Conservation (phyloP, 1,140 invertebrate species). For the Diabrotica virgifera region DNA sequence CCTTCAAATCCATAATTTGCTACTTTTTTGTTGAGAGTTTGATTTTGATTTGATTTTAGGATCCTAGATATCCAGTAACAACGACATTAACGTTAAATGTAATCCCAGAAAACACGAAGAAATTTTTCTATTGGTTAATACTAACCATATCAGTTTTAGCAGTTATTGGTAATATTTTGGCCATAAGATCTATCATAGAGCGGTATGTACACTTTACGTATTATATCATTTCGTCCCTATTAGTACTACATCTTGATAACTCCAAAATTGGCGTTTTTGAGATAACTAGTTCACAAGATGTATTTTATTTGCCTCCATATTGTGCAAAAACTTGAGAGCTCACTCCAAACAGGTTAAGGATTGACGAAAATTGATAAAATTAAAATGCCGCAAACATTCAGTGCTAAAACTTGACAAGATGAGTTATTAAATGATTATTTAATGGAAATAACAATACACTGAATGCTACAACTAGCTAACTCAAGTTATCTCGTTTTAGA, state of each 20-base stretch:
- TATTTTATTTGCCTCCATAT: too few relatives aligned
- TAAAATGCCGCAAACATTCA: too few relatives aligned
- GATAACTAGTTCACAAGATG: too few relatives aligned
- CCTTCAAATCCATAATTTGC: neutral
- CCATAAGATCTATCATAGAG: constrained; percentile 32
- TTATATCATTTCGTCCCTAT: neutral
- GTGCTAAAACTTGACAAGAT: too few relatives aligned
- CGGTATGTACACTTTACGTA: constrained; percentile 27
- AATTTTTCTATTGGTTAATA: constrained; percentile 28
- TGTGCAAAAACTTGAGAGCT: too few relatives aligned
- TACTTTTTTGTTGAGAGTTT: too few relatives aligned
- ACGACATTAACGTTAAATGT: neutral
- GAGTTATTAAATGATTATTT: neutral
- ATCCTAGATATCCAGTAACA: neutral
- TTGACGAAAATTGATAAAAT: too few relatives aligned
- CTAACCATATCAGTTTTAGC: constrained; percentile 29
- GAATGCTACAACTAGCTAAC: neutral
- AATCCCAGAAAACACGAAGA: constrained; percentile 7
- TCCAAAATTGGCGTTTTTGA: too few relatives aligned
- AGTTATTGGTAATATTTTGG: constrained; percentile 36
- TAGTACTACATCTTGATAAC: too few relatives aligned
- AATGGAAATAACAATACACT: neutral
- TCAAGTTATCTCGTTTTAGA: neutral
- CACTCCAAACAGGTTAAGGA: too few relatives aligned
- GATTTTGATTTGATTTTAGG: neutral